Evolutionary conservation across 2,797 vertebrate species (phyloP), one percentile per base, ranked within the genome.

Genomic region (Gymnopithys bicolor): DNA sequence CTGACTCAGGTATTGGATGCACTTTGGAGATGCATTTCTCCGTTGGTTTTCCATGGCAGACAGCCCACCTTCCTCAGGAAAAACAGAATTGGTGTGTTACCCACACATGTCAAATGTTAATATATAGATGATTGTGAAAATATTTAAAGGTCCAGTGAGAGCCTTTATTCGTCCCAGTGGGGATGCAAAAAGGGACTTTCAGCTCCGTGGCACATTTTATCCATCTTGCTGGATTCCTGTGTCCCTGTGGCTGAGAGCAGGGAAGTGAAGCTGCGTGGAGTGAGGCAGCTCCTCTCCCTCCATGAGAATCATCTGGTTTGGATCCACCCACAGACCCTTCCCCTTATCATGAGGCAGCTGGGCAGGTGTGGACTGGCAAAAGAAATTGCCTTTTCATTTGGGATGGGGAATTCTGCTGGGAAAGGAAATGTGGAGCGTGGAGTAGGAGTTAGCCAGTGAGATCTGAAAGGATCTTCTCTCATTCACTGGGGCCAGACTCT

Each of bases 291-390:
- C 33, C 63, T 91, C 33, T 71, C 58, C 35, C 53, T 58, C 49
- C 1, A 0, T n/a, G 43, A 6, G 43, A 32, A 14, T 48, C 7
- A 0, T 39, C 30, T 48, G 67, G 4, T 52, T 67, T 39, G 48
- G 25, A n/a, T 53, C 5, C 30, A 22, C 3, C 0, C 0, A 2
- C 0, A 2, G n/a, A 15, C 21, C 30, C 10, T 16, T 64, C 32
- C 4, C 39, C 17, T 45, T 18, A 2, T 24, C 43, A 2, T 17
- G 30, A 5, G 49, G 70, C 45, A 87, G 53, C 49, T 0, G 1
- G 32, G 19, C 39, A 23, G 3, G 1, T 19, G 25, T 14, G 39
- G 32, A 22, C 11, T 8, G 33, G 56, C 21, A 27, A 33, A 85
- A 79, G 12, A 56, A 58, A 10, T 3, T 10, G 32, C 8, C 17